Evolutionary conservation across 2,113 vertebrate genomes (phyloP), one percentile per base, ranked within the genome.

Genomic region (Micronycteris hirsuta): DNA sequence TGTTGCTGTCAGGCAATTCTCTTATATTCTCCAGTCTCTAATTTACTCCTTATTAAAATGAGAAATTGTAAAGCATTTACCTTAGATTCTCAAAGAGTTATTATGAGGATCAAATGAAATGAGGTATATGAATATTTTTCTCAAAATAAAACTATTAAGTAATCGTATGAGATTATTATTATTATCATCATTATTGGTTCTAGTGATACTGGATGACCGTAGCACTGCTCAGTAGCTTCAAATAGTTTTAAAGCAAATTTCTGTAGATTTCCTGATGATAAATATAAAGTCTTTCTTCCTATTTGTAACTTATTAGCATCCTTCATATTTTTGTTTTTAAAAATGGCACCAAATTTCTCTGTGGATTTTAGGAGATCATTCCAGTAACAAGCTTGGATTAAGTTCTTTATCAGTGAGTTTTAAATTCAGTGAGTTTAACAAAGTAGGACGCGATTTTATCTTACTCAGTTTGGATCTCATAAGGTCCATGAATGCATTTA

Each of bases 401-500:
- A 58, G 93, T 95, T 49, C 43, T 95, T 93, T 13, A 7, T 78
- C 33, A 78, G 15, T 91, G 54, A 84, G 43, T 91, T 95, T 91
- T 52, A 93, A 91, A 80, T 80, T 96, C n/a, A 87, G 45, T 84
- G 63, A 96, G 93, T 91, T 93, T 93, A 77, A 47, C 71, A 93
- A 85, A 88, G 43, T 73, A 12, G 82, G 54, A 67, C 10, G 73
- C 76, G 38, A 84, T 83, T 92, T 68, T 81, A 45, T 83, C 45
- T 67, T 90, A 61, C 58, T 96, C 84, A 95, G 83, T 80, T 63
- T 74, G 87, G 49, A 76, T 78, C 12, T 12, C 63, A 13, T 88
- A 91, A 93, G 90, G 71, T 87, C 31, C 17, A 15, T 74, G 83
- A 93, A 77, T 74, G 56, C 28, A 93, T 93, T 95, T 95, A 45